Percentiles rank a stretch among this genome's conserved stretches.
These are phyloP conservation scores for Eira barbara DNA, from an alignment of 2,113 vertebrate genomes.

Conservation along the genomic window DNA sequence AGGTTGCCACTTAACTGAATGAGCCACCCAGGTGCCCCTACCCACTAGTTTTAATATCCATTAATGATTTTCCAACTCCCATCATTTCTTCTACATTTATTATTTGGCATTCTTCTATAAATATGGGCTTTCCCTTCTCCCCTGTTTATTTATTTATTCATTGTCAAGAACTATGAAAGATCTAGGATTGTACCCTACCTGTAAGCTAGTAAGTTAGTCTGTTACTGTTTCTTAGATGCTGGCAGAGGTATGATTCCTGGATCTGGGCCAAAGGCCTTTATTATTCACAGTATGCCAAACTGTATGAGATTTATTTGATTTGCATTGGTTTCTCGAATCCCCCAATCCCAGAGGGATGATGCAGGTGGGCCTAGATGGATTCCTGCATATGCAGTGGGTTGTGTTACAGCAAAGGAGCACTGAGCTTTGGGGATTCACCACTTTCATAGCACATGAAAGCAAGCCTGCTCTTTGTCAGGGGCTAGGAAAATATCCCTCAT, in stretches of 20 bases:
- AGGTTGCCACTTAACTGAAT: too few relatives aligned
- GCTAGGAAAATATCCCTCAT: not conserved
- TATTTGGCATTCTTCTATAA: not conserved
- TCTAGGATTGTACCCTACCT: not conserved
- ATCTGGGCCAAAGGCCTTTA: slow-evolving; percentile 3
- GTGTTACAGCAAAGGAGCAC: not conserved
- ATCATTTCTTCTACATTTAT: not conserved
- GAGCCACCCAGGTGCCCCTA: not conserved
- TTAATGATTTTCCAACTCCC: slow-evolving; percentile 5
- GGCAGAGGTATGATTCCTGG: not conserved
- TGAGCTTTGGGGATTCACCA: not conserved
- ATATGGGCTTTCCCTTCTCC: not conserved
- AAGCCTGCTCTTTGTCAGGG: not conserved
- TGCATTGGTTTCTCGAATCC: not conserved
- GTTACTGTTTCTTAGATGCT: slow-evolving; percentile 27
- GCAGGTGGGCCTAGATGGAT: not conserved
- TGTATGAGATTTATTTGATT: not conserved
- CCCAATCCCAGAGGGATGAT: not conserved
- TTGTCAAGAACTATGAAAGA: slow-evolving; percentile 29
- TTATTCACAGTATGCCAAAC: slow-evolving; percentile 8
- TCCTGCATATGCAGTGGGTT: not conserved
- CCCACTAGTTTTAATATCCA: not conserved
- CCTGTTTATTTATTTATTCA: not conserved
- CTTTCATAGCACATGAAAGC: not conserved
- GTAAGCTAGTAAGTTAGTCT: slow-evolving; percentile 15